Base-by-base conservation (phyloP, 2,113 vertebrate genomes). In the Orientallactaga bullata region DNA sequence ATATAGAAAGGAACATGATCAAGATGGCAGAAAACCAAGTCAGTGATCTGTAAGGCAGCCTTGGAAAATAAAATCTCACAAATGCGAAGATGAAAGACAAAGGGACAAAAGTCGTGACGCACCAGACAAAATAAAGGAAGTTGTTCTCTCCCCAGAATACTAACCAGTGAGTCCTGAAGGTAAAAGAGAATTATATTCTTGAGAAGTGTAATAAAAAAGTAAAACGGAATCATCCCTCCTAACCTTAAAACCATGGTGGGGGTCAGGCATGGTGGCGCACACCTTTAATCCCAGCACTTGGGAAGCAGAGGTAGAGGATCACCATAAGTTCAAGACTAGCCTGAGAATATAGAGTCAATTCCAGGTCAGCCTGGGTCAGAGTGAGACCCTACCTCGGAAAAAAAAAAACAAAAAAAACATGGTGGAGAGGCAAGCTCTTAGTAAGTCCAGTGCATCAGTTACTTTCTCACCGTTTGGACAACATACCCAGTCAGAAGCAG, bases 11-110 rank as follows among this genome's bases (percentile, higher is more conserved):
- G 60, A 74, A 39, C 68, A n/a, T 60, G 65, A 28, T 47, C 60
- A 74, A 80, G 60, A 58, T 69, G 76, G 65, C 35, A 85, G 74
- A 51, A 79, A 65, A n/a, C 68, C 60, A 89, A 85, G 85, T 60
- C 47, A 74, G 28, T 88, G 79, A 89, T 66, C 74, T 88, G 47
- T 68, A 35, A 83, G 55, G 42, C 6, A 89, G 16, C 79, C n/a
- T 77, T 88, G 79, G 88, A 32, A 5, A 66, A 79, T 77, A 42
- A 78, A 71, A 35, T 9, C 51, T 39, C 42, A 58, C 35, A 60
- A 55, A 88, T 1, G 58, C 68, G 66, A 37, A 89, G 66, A 85
- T 35, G 82, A 76, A 80, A 35, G 24, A 76, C 69, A 58, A 58
- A 76, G 42, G 39, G 30, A 90, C 5, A 76, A 73, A 58, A 10